Conservation (phyloP, 2,888 invertebrate genomes). For the Eumacrocentrus americanus region DNA sequence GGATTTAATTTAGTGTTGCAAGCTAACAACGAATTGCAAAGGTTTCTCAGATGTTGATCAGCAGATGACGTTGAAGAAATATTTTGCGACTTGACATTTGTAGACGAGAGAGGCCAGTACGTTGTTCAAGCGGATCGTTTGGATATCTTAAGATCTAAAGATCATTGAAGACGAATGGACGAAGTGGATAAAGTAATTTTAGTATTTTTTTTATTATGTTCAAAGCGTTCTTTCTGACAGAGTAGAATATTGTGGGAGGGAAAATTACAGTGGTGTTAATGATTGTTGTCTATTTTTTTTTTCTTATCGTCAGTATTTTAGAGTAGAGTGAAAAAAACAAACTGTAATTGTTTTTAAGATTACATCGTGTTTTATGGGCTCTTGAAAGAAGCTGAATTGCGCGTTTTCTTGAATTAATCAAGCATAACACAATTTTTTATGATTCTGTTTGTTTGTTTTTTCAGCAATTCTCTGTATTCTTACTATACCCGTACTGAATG, state of each 20-base stretch:
- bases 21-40: conserved; percentile 7
- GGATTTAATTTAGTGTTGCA: too few species aligned
- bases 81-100: conserved; percentile 15
- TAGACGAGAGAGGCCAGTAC: conserved; percentile 38
- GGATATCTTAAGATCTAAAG: neutral
- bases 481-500: conserved; percentile 49
- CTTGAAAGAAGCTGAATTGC: neutral
- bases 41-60: conserved; percentile 14
- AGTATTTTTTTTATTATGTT: neutral
- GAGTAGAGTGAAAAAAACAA: conserved; percentile 29
- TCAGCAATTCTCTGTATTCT: conserved; percentile 28
- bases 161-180: conserved; percentile 37
- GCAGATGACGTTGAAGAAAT: neutral
- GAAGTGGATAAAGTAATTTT: too few species aligned
- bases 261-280: neutral
- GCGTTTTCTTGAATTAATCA: neutral
- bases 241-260: neutral
- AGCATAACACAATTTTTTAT: conserved; percentile 15
- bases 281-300: too few species aligned
- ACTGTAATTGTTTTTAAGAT: conserved; percentile 10
- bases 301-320: conserved; percentile 44
- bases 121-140: conserved; percentile 25
- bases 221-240: conserved; percentile 1
- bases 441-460: conserved; percentile 13
- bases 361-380: neutral